Conservation (phyloP, 2,113 vertebrate species). For the Scomber colias region DNA sequence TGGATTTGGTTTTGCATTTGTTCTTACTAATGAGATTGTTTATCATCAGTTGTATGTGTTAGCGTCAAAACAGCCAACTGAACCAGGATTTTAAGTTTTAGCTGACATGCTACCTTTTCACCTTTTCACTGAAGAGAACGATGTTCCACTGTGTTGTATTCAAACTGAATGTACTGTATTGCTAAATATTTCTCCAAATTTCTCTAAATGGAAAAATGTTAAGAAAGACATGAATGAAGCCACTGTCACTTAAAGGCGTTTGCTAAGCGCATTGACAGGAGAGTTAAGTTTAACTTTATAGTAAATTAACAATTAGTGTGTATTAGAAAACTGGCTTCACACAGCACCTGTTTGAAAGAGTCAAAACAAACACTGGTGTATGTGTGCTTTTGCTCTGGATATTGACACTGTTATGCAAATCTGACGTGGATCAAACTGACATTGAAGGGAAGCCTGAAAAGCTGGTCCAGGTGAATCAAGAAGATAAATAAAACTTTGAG, state of each 20-base stretch:
- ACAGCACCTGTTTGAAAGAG: background rate
- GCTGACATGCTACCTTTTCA: no score
- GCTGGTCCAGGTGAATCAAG: background rate
- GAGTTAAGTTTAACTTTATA: background rate
- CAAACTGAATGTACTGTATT: background rate
- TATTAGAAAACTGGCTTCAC: background rate
- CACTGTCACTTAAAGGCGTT: background rate
- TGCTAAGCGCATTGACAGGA: background rate
- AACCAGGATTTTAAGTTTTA: background rate
- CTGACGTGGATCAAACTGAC: background rate
- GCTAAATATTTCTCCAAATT: constrained; percentile 1
- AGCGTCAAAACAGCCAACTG: no score
- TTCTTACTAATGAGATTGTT: no score
- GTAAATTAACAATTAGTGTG: background rate
- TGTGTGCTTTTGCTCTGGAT: background rate
- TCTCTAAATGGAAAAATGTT: background rate
- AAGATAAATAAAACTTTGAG: background rate
- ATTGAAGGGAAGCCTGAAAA: background rate
- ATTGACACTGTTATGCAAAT: background rate
- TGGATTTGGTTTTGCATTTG: background rate
- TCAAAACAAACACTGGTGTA: background rate
- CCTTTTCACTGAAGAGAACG: background rate
- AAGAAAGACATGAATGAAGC: background rate
- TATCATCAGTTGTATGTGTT: no score
- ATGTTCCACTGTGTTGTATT: background rate